Conservation (phyloP, 2,113 vertebrate species). For the Clarias magur region DNA sequence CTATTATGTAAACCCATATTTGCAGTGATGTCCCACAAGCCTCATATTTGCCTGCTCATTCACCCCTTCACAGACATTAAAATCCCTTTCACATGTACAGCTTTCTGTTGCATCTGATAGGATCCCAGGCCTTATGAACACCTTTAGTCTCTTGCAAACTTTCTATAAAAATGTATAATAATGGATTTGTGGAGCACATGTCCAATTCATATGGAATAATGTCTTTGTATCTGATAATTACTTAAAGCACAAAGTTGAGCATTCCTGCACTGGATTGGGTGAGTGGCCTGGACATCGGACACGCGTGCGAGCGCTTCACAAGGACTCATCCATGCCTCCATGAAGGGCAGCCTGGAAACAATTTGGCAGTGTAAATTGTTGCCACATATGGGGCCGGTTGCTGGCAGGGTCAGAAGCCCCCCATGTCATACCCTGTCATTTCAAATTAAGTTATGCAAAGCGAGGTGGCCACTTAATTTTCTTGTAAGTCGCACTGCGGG, state of each 20-base stretch:
- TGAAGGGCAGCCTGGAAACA: slow-evolving; percentile 79
- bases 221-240: background rate
- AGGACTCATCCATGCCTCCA: slow-evolving; percentile 37
- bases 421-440: slow-evolving; percentile 96
- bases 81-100: background rate
- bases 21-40: background rate
- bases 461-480: slow-evolving; percentile 80
- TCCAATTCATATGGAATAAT: background rate
- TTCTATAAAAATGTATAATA: background rate
- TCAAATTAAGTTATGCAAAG: slow-evolving; percentile 98
- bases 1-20: background rate
- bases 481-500: slow-evolving; percentile 73
- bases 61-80: background rate
- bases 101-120: background rate
- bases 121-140: background rate
- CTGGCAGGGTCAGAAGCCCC: slow-evolving; percentile 85
- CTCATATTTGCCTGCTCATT: background rate
- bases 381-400: slow-evolving; percentile 84
- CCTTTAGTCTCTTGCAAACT: background rate
- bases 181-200: background rate
- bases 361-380: slow-evolving; percentile 93
- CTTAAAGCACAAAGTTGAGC: background rate
- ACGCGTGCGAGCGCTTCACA: slow-evolving; percentile 27
- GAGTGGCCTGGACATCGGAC: slow-evolving; percentile 4
- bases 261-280: slow-evolving; percentile 1